Evolutionary conservation across 1,140 invertebrate species (phyloP).

Genomic region (Micrasema longulum): DNA sequence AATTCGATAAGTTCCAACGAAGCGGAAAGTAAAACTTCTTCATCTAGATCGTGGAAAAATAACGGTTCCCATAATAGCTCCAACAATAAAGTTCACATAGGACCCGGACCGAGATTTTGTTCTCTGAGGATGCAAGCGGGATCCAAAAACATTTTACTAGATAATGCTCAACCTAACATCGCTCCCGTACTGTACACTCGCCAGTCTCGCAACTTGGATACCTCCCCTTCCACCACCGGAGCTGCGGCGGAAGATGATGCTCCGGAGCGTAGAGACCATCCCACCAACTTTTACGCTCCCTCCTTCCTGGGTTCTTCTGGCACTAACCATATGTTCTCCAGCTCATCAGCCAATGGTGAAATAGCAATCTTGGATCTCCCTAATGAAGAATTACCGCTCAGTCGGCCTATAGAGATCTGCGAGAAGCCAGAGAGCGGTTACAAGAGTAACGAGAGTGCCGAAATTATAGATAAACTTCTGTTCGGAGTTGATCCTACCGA

Average conservation of each 20-base stretch:
- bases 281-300: neutral
- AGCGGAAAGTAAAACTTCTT: conserved; percentile 64
- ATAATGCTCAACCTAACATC: conserved; percentile 78
- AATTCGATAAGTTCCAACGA: conserved; percentile 66
- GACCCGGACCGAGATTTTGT: conserved; percentile 76
- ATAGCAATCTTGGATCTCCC: conserved; percentile 50
- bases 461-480: conserved; percentile 51
- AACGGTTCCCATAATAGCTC: conserved; percentile 45
- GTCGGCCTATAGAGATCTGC: conserved; percentile 46
- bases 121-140: conserved; percentile 78
- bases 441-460: conserved; percentile 53
- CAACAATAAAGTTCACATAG: conserved; percentile 62
- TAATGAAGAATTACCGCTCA: conserved; percentile 46
- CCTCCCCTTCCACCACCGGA: conserved; percentile 55
- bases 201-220: conserved; percentile 66
- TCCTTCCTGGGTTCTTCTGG: neutral
- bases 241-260: conserved; percentile 28
- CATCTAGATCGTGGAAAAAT: conserved; percentile 53
- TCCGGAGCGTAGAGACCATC: neutral
- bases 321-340: conserved; percentile 6
- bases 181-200: conserved; percentile 76
- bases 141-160: conserved; percentile 82
- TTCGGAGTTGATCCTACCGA: conserved; percentile 45
- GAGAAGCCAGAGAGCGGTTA: conserved; percentile 53
- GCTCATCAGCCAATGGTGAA: conserved; percentile 30